phyloP scores from a whole-genome alignment of 1,140 invertebrate species.

The Aphelinus certus region DNA sequence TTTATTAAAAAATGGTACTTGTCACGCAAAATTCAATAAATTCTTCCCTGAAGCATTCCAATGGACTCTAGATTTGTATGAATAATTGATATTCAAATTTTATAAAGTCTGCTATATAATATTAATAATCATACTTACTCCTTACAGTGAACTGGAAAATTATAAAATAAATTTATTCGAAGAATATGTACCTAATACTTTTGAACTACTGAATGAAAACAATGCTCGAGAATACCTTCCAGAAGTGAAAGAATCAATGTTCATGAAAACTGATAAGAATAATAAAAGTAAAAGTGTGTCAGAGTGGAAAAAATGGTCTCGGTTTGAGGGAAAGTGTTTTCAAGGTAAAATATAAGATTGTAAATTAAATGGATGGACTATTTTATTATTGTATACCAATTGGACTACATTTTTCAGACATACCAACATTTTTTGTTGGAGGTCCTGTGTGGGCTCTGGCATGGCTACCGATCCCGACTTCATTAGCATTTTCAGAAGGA shows the following conservation, averaged over 20 bases:
- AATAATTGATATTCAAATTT: conserved; percentile 25
- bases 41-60: conserved; percentile 43
- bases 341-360: conserved; percentile 44
- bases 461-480: conserved; percentile 69
- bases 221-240: conserved; percentile 59
- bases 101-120: background rate
- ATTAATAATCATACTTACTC: background rate
- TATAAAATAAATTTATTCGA: conserved; percentile 55
- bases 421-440: conserved; percentile 69
- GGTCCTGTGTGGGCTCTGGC: conserved; percentile 70
- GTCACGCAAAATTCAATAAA: conserved; percentile 24
- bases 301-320: conserved; percentile 60
- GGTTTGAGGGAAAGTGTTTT: conserved; percentile 61
- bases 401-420: conserved; percentile 45
- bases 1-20: conserved; percentile 32
- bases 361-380: background rate
- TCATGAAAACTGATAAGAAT: conserved; percentile 34
- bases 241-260: conserved; percentile 57
- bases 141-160: conserved; percentile 56
- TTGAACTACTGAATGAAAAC: conserved; percentile 48
- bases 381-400: background rate
- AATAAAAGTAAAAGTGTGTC: conserved; percentile 40
- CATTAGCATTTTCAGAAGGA: conserved; percentile 45
- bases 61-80: conserved; percentile 63
- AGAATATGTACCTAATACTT: conserved; percentile 50